Percentiles rank a stretch among this genome's conserved stretches.
Evolutionary conservation across 2,113 vertebrate genomes (phyloP).

Genomic region (Vireo altiloquus): DNA sequence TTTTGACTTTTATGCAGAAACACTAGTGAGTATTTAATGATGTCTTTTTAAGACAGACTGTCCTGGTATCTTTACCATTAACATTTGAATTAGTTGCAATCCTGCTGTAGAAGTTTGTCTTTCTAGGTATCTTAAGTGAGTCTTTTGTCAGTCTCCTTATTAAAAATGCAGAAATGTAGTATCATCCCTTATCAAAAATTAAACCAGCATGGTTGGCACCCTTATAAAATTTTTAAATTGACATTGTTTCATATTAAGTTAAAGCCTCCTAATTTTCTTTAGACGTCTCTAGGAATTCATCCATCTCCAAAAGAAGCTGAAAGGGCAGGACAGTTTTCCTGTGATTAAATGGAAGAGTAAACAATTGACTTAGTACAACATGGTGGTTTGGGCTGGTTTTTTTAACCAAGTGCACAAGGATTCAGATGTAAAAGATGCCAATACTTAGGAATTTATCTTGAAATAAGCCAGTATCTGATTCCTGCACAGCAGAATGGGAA

Average conservation of each 20-base stretch:
- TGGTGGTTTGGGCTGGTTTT: background rate
- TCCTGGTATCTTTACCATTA: background rate
- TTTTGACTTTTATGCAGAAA: background rate
- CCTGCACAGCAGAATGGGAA: background rate
- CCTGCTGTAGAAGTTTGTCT: background rate
- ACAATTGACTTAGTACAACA: background rate
- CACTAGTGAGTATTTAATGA: background rate
- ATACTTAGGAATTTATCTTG: background rate
- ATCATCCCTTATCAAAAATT: conserved; percentile 45
- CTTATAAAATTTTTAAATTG: conserved; percentile 34
- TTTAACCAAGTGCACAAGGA: background rate
- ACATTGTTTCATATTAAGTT: conserved; percentile 5
- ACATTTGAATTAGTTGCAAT: background rate
- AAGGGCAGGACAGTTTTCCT: background rate
- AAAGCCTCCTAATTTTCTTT: background rate
- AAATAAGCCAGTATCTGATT: background rate
- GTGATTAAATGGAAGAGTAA: background rate
- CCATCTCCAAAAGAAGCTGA: background rate
- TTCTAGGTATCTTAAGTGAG: background rate
- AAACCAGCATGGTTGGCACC: background rate
- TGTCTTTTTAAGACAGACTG: background rate
- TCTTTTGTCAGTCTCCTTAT: background rate
- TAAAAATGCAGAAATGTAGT: conserved; percentile 18
- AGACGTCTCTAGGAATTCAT: conserved; percentile 1
- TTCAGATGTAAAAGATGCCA: background rate